Base-by-base conservation (phyloP, 2,888 invertebrate genomes). In the Eupithecia dodoneata region DNA sequence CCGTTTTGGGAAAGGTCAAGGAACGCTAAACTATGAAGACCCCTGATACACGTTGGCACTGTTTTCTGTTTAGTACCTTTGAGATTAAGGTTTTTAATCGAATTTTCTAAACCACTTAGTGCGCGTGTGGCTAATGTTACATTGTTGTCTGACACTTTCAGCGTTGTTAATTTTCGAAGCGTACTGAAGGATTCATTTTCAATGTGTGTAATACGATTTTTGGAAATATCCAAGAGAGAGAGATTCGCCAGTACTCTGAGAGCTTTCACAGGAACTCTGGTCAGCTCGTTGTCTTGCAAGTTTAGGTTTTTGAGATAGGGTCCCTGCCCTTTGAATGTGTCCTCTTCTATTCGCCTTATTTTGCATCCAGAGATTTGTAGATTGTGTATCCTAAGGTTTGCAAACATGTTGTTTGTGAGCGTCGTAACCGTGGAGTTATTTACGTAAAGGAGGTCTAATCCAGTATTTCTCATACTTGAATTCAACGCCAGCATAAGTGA, bases 1-100 rank as follows among this genome's bases (percentile, higher is more conserved):
- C 97, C 97, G 88, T 99, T 99, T 91, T 98, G 97, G 1, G 98
- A 98, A 76, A 99, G 94, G 93, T 99, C 99, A 76, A 99, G 94
- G 88, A 98, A 99, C 0, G 98, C 98, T 81, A 99, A 92, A 71
- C 97, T 97, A 79, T 96, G 96, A 52, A 99, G 94, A 7, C 97
- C 97, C 80, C 96, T 95, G 41, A 98, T 96, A 71, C 98, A 97
- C 83, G 97, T 97, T 0, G 99, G 98, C 13, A 99, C 96, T 73
- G 95, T 94, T 84, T 97, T 97, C 89, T 98, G 98, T 75, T 96
- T 96, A 0, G 98, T 98, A 49, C 98, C 98, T 94, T 98, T 98
- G 55, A 99, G 93, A 89, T 99, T 98, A 71, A 99, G 94, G 91
- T 99, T 99, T 92, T 98, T 98, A 67, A 99, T 93, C 13, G 97